phyloP scores from a whole-genome alignment of 1,140 invertebrate species.

The Luehdorfia chinensis region DNA sequence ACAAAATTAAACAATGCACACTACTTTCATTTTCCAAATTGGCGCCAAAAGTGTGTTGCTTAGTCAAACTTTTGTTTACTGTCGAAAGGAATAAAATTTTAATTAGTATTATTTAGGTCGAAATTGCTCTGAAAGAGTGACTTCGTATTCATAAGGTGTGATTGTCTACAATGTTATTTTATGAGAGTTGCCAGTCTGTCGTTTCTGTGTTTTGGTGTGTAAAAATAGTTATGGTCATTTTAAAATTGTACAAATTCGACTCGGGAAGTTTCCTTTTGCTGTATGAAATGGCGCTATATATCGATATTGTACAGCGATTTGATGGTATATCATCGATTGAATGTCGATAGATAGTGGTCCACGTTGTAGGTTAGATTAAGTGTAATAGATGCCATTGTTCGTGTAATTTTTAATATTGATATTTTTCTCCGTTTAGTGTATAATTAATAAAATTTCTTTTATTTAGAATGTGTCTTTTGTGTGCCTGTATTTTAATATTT shows the following conservation, averaged over 20 bases:
- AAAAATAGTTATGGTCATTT: conserved; percentile 8
- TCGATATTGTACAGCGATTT: conserved; percentile 7
- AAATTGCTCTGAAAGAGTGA: too few species aligned
- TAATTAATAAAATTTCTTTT: conserved; percentile 61
- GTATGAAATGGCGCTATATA: neutral
- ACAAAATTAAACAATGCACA: too few species aligned
- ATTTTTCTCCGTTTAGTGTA: conserved; percentile 59
- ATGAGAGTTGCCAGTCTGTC: too few species aligned
- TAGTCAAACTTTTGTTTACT: too few species aligned
- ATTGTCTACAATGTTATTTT: too few species aligned
- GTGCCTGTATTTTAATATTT: too few species aligned
- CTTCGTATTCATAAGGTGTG: too few species aligned
- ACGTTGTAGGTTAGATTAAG: conserved; percentile 24
- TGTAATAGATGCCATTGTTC: conserved; percentile 58
- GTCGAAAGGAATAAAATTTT: too few species aligned
- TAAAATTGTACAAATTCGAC: conserved; percentile 16
- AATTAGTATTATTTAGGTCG: too few species aligned
- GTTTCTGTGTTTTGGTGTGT: conserved; percentile 1
- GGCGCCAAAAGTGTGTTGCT: too few species aligned
- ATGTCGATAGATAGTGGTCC: conserved; percentile 4
- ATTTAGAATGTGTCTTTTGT: conserved; percentile 41
- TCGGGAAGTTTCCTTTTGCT: neutral
- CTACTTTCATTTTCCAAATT: too few species aligned
- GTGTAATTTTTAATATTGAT: conserved; percentile 48
- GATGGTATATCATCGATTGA: neutral